Evolutionary conservation across 2,888 invertebrate species (phyloP), one percentile per base, ranked within the genome.

Genomic region (Cremastinae sp.): DNA sequence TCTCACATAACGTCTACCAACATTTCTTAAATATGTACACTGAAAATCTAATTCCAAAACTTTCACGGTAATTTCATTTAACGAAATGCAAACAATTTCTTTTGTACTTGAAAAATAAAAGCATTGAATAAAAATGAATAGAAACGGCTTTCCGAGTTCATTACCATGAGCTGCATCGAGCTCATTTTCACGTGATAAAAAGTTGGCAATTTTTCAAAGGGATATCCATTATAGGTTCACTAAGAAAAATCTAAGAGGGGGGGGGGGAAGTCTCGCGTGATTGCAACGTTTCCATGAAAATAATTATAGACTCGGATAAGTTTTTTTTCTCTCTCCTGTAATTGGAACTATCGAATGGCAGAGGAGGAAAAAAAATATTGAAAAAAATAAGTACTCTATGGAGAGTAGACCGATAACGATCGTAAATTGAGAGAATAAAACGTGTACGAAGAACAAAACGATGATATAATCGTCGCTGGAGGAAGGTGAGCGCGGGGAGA

Each of bases 251-350:
- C 39, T 39, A 28, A 39, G 47, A 47, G 18, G 18, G 49, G 18
- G 20, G 3, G 49, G 18, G 49, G 0, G 16, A 61, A 55, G 58
- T 58, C 72, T 66, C 43, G 62, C 61, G 62, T 75, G 51, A 66
- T 64, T 75, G 71, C 75, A 71, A 55, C 55, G 71, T 66, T 75
- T 75, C 28, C 75, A 49, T 49, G 47, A 41, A 68, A 75, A 75
- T 75, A 75, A 71, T 75, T 75, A 75, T 75, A 62, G 66, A 53
- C 72, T 43, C 22, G 4, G 43, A 64, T 56, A 53, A 51, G 14
- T 47, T 55, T 55, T 51, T 59, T 58, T 49, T 35, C 39, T 51
- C 59, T 41, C 22, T 45, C 28, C 8, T 20, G 62, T 56, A 56
- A 68, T 53, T 68, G 56, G 62, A 43, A 20, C 12, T 58, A 56